Percentiles rank a stretch among this genome's conserved stretches.
Conservation (phyloP, 2,113 vertebrate genomes). For the Callithrix jacchus region DNA sequence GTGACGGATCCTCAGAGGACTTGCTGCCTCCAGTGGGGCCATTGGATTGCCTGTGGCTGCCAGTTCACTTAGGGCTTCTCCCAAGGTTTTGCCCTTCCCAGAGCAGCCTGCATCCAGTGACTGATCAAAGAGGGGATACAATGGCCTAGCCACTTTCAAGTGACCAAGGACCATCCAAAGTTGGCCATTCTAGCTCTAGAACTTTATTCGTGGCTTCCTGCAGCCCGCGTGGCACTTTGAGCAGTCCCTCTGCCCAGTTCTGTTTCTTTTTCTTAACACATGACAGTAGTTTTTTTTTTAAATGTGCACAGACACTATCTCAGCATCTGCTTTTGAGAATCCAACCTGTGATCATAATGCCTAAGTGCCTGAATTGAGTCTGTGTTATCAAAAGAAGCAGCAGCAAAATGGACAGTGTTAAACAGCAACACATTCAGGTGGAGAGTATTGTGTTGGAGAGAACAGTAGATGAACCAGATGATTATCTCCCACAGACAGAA, state of each 20-base stretch:
- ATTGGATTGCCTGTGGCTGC: fast-evolving
- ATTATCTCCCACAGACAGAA: not conserved
- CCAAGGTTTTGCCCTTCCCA: not conserved
- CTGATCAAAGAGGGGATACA: fast-evolving
- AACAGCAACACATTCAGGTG: not conserved
- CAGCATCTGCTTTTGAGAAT: not conserved
- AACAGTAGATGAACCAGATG: not conserved
- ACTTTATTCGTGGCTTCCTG: not conserved
- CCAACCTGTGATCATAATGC: not conserved
- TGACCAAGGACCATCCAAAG: not conserved
- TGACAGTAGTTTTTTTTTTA: fast-evolving
- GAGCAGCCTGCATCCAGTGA: not conserved
- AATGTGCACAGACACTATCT: not conserved
- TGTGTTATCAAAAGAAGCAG: not conserved
- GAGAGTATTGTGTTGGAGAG: not conserved
- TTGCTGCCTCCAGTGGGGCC: fast-evolving
- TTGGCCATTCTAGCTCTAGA: not conserved
- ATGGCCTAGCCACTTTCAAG: not conserved
- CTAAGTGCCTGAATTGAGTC: not conserved
- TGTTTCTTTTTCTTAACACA: not conserved
- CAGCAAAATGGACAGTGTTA: not conserved
- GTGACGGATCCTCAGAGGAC: not conserved
- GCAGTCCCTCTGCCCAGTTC: not conserved
- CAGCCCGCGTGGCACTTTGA: not conserved
- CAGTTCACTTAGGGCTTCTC: not conserved